These are phyloP conservation scores for Aphidius colemani DNA, from an alignment of 2,888 invertebrate genomes.

Conservation along the genomic window DNA sequence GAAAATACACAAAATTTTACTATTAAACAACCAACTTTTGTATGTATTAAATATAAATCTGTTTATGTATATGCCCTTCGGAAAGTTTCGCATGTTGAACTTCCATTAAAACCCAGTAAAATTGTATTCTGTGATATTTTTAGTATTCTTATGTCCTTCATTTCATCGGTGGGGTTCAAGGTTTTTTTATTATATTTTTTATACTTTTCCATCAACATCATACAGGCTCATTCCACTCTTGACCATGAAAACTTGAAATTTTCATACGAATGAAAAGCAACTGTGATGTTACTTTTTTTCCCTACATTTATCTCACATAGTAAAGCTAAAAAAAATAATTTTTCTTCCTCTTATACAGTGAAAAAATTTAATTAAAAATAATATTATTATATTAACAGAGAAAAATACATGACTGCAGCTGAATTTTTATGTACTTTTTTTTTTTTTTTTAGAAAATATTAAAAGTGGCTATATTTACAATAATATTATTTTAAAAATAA, in stretches of 20 bases:
- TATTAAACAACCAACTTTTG: slow-evolving; percentile 8
- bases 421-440: no score
- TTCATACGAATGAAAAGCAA: slow-evolving; percentile 18
- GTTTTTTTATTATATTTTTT: slow-evolving; percentile 28
- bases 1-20: not conserved
- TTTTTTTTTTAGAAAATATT: no score
- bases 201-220: not conserved
- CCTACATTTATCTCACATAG: slow-evolving; percentile 6
- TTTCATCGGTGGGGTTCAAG: slow-evolving; percentile 51
- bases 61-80: slow-evolving; percentile 34
- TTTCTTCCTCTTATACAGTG: no score
- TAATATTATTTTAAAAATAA: no score
- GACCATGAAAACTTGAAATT: slow-evolving; percentile 21
- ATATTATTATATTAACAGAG: no score
- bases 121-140: slow-evolving; percentile 49
- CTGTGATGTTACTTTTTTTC: not conserved
- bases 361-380: no score
- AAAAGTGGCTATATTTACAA: no score
- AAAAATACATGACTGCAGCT: no score
- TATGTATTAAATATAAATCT: no score
- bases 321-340: slow-evolving; percentile 9
- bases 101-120: slow-evolving; percentile 45
- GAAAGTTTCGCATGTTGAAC: slow-evolving; percentile 46
- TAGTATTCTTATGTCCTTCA: slow-evolving; percentile 50
- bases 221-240: slow-evolving; percentile 20